Percentiles rank a stretch among this genome's conserved stretches.
These are phyloP conservation scores for Cyphomyrus plagiostoma DNA, from an alignment of 2,113 vertebrate genomes.

Conservation along the genomic window DNA sequence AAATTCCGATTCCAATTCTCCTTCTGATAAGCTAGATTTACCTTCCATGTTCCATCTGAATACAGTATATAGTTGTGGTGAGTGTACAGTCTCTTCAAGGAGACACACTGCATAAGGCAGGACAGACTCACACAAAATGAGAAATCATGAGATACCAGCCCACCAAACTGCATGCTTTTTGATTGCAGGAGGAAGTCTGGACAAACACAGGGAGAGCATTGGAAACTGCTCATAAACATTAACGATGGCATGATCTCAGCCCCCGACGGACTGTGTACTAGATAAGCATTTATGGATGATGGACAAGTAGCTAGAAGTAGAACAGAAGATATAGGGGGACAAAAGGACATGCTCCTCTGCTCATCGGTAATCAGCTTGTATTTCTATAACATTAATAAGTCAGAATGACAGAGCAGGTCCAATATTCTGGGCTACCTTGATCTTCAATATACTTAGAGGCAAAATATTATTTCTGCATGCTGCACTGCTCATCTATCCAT, in stretches of 20 bases:
- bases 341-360: neutral
- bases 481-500: neutral
- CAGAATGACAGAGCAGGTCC: neutral
- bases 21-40: neutral
- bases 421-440: neutral
- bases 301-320: neutral
- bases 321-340: neutral
- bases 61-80: neutral
- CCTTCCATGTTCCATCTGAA: neutral
- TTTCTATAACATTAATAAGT: neutral
- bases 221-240: neutral
- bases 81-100: neutral
- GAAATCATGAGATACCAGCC: neutral
- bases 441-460: neutral
- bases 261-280: neutral
- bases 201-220: neutral
- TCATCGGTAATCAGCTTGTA: neutral
- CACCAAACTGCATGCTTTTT: neutral
- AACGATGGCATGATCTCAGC: neutral
- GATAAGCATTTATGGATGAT: neutral
- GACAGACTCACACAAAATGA: neutral
- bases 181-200: neutral
- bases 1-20: neutral
- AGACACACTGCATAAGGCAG: neutral
- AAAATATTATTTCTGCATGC: neutral